phyloP scores from a whole-genome alignment of 1,140 invertebrate species.

The Megathymus violae region DNA sequence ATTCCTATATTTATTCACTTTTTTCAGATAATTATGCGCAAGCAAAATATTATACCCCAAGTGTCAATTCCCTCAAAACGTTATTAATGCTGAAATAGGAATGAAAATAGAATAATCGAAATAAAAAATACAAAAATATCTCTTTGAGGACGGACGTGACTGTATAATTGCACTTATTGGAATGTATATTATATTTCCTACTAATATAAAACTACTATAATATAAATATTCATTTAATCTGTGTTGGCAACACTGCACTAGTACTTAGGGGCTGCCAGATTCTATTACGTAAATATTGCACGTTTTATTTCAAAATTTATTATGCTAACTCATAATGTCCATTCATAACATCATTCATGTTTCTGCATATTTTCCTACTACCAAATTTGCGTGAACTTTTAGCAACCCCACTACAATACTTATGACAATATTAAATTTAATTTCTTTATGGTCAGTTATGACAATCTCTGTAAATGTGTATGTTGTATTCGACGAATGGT shows the following conservation, averaged over 20 bases:
- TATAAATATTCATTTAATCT: not conserved
- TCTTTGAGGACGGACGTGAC: slow-evolving; percentile 34
- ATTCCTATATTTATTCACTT: not conserved
- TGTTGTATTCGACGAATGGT: slow-evolving; percentile 86
- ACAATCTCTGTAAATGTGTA: slow-evolving; percentile 85
- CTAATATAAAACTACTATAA: not conserved
- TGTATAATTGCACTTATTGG: slow-evolving; percentile 43
- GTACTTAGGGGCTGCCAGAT: slow-evolving; percentile 55
- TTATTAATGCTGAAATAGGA: slow-evolving; percentile 2
- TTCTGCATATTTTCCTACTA: not conserved
- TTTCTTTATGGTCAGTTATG: slow-evolving; percentile 80
- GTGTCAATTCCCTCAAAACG: not conserved
- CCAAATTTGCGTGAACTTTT: no score
- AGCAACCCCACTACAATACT: slow-evolving; percentile 2
- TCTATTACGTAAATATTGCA: not conserved
- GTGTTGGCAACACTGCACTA: slow-evolving; percentile 37
- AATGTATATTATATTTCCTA: slow-evolving; percentile 27
- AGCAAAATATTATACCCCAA: not conserved
- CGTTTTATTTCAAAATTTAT: no score
- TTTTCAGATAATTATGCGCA: not conserved
- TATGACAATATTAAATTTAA: no score
- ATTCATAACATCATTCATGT: no score
- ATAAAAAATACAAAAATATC: not conserved
- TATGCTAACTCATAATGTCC: no score
- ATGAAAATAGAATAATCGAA: not conserved